Base-by-base conservation (phyloP, 2,797 vertebrate genomes). In the Phoebastria nigripes region DNA sequence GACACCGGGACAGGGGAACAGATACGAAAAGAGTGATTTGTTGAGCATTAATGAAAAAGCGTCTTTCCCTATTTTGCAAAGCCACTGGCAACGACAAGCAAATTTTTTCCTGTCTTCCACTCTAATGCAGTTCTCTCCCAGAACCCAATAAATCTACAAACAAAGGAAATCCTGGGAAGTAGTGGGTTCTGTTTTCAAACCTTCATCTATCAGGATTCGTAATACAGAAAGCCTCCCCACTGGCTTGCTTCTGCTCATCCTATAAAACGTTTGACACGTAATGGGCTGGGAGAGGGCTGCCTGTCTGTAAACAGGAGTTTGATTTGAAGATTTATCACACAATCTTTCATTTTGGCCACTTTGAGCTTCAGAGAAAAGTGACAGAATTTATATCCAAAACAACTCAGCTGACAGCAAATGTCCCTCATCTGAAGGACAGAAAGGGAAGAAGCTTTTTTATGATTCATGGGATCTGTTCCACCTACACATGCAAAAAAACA, bases 401-500 rank as follows among this genome's bases (percentile, higher is more conserved):
- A 89, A 82, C 87, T 83, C 77, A 91, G 84, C 95, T 93, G 89
- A 89, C 96, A 95, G 91, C 76, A 81, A 93, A 44, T 0, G 62
- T 84, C 93, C 94, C 77, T 63, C 46, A 63, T 52, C 70, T 58
- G 82, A 90, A 76, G 67, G 74, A 89, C 0, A 21, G 67, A 73
- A 69, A 94, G 73, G 52, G 33, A 90, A 82, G 71, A 41, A 76
- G 66, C 44, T 29, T 69, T 66, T 90, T 56, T 56, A 58, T 95
- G 93, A 93, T 93, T 94, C 96, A 96, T 62, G 91, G 73, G 80
- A 94, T 92, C 87, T 90, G 85, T 88, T 94, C 96, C 89, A 94
- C 91, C 95, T 72, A 91, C 94, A 83, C 73, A 79, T 2, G 37
- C 33, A 42, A 58, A 92, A 79, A 26, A 46, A 4, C n/a, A 80